Base-by-base conservation (phyloP, 1,140 invertebrate genomes). In the Manduca sexta region DNA sequence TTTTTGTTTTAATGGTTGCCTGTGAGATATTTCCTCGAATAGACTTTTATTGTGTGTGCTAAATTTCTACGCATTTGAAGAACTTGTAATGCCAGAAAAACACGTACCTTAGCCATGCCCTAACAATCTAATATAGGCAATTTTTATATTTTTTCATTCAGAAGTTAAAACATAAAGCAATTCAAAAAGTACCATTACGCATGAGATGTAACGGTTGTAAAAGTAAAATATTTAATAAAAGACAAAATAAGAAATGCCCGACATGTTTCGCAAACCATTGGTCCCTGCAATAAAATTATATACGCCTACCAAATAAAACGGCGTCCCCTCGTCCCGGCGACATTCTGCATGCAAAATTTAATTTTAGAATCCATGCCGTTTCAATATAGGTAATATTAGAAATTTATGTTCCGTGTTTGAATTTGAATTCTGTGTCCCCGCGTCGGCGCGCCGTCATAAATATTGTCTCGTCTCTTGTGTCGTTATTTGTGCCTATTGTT, bases 251-350 rank as follows among this genome's bases (percentile, higher is more conserved):
- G 56, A 52, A 70, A 80, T 74, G 60, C 60, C 60, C 52, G 64
- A 64, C 73, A 74, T 77, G 75, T 81, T 74, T 80, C 61, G 72
- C 73, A 67, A 81, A 78, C 75, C 77, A 74, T 82, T 76, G 81
- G 81, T 78, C 81, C 72, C 65, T 60, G 74, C 81, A 79, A 83
- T 85, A 85, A 85, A 85, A 85, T 85, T 85, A 85, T 85, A 85
- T 82, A 83, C 82, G 79, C 79, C 79, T 83, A 74, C 82, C 71
- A 79, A 85, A 85, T 85, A 85, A 80, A 74, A 60, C 61, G 13
- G 43, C 43, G 69, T 69, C 74, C 75, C 74, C 75, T 69, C 60
- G 56, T 15, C 14, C 50, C 69, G 62, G 50, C 66, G 68, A 53
- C 68, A 69, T 76, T 81, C 69, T 80, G 79, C 79, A 84, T 84